Evolutionary conservation across 1,140 invertebrate species (phyloP), one percentile per base, ranked within the genome.

Genomic region (Euschistus heros): DNA sequence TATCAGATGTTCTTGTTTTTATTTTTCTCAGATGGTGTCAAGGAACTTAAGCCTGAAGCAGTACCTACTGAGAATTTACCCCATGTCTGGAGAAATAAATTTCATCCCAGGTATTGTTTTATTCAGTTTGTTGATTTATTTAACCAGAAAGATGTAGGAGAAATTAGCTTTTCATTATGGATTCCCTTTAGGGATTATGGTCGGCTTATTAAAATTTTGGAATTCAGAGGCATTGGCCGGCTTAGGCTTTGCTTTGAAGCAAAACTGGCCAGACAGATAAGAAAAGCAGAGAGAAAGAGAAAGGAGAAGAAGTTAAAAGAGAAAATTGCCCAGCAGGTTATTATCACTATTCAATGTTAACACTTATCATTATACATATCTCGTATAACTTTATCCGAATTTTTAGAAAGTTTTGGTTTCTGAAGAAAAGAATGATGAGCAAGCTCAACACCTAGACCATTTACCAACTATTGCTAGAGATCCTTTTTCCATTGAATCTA

Each of bases 11-110:
- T 37, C 24, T 14, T 55, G 24, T 24, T 26, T 26, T 57, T 66
- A 15, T 67, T 63, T 44, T 17, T 63, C 47, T 46, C 47, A 65
- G 67, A 37, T 55, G 59, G 50, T 17, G 33, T 27, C 4, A 65
- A 63, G 30, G 46, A n/a, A n/a, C 47, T 68, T 33, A 68, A 68
- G 44, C n/a, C 18, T 26, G 60, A 65, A 24, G 63, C 64, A 26
- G 67, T 68, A 6, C 67, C 67, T 8, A 42, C 52, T 20, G 20
- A 68, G 18, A 22, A 55, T 46, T 42, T 68, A 30, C 67, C 67
- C 10, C 50, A 26, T 22, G 30, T 68, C 24, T 68, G 67, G 67
- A 68, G 67, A 26, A 68, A 68, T 22, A 68, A 68, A 57, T 68
- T 68, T 62, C 33, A 50, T 50, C 67, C 67, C 15, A 62, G 67